Conservation (phyloP, 2,113 vertebrate genomes). For the Chloropsis cyanopogon region DNA sequence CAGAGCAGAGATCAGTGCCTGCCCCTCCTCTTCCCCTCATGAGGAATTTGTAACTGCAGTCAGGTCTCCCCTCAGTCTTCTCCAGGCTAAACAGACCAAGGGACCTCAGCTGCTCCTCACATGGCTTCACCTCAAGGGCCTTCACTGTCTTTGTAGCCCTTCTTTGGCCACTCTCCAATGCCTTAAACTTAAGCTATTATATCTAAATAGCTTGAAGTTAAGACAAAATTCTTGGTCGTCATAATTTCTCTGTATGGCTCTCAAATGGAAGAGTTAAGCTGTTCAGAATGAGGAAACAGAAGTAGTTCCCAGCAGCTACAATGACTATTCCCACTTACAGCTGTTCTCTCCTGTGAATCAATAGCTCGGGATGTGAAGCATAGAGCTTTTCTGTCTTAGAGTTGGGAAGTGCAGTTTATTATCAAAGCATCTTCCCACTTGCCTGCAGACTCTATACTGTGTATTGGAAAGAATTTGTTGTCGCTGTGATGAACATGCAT, state of each 20-base stretch:
- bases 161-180: not conserved
- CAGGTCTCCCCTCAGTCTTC: not conserved
- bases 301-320: not conserved
- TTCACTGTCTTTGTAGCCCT: not conserved
- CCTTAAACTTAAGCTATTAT: not conserved
- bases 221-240: not conserved
- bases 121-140: not conserved
- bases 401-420: not conserved
- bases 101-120: not conserved
- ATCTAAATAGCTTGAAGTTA: not conserved
- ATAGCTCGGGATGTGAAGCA: not conserved
- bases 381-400: not conserved
- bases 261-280: not conserved
- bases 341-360: not conserved
- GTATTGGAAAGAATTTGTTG: not conserved
- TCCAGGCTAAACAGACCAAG: not conserved
- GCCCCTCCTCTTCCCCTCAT: rapidly evolving
- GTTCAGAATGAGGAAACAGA: not conserved
- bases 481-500: not conserved
- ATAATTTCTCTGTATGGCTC: not conserved
- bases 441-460: not conserved
- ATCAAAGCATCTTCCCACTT: not conserved
- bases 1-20: not conserved
- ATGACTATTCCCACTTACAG: not conserved
- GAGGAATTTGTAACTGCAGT: rapidly evolving